phyloP scores from a whole-genome alignment of 2,797 vertebrate genomes.

The Darevskia nairensis region DNA sequence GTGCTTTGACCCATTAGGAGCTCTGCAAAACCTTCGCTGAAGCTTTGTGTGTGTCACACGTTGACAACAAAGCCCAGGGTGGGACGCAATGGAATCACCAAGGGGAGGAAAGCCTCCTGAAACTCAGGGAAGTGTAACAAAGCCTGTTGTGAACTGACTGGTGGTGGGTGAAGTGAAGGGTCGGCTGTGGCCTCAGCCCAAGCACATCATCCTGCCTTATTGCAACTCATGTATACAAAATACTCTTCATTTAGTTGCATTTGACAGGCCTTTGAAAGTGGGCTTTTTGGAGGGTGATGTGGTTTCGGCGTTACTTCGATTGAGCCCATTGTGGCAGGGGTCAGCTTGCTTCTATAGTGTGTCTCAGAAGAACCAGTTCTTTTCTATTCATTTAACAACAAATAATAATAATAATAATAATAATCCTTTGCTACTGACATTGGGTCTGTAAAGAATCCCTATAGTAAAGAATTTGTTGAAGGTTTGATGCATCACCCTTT shows the following conservation, averaged over 20 bases:
- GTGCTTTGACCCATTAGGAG: not conserved
- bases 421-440: too few relatives aligned
- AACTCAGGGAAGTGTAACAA: conserved; percentile 10
- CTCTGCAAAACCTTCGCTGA: not conserved
- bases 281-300: not conserved
- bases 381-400: too few relatives aligned
- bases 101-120: not conserved
- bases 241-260: not conserved
- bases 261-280: not conserved
- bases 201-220: not conserved
- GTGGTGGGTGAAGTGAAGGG: not conserved
- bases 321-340: too few relatives aligned
- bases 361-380: too few relatives aligned
- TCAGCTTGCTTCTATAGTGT: too few relatives aligned
- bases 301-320: too few relatives aligned
- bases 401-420: too few relatives aligned
- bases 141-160: not conserved
- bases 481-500: not conserved
- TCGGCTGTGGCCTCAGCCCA: not conserved
- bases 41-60: not conserved
- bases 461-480: not conserved
- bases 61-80: conserved; percentile 4
- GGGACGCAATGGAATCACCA: not conserved
- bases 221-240: not conserved
- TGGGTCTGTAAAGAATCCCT: too few relatives aligned